Evolutionary conservation across 2,888 invertebrate species (phyloP), one percentile per base, ranked within the genome.

Genomic region (Cantharis flavilabris): DNA sequence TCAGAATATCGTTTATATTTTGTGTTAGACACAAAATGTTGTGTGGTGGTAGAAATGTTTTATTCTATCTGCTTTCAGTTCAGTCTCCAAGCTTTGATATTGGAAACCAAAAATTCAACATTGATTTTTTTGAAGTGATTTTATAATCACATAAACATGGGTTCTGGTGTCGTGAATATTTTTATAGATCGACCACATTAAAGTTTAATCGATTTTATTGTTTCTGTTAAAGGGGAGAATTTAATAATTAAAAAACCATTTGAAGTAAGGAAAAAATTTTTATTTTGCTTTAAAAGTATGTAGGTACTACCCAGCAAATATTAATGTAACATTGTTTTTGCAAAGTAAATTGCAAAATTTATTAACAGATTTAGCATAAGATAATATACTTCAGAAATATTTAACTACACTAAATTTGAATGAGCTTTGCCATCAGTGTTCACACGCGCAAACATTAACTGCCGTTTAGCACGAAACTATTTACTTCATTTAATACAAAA

Each of bases 311-410:
- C 26, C 1, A 26, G 5, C 0, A 33, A 33, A 33, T 10, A 33
- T 33, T 33, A 33, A 33, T n/a, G 33, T 3, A 33, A 33, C 33
- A n/a, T 33, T n/a, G 33, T 33, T 33, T 33, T 13, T 33, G 33
- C 33, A 33, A 33, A 5, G 13, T n/a, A 33, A 33, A 33, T 33
- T 33, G 33, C 33, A 33, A 13, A 49, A 70, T 30, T 23, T 74
- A 72, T 73, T 69, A 71, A 49, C 18, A 71, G 75, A 77, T 77
- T 77, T 72, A 75, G 72, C 72, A 63, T 75, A 69, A 20, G 75
- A 75, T 75, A 77, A 77, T 49, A 70, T 73, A 80, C 78, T 81
- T 79, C 80, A 81, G 80, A 80, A 81, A 78, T 80, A 82, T 83
- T 81, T 80, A 79, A 63, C 76, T 62, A 78, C 80, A 74, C 76